phyloP scores from a whole-genome alignment of 2,888 invertebrate species.

The Pandemis corylana region DNA sequence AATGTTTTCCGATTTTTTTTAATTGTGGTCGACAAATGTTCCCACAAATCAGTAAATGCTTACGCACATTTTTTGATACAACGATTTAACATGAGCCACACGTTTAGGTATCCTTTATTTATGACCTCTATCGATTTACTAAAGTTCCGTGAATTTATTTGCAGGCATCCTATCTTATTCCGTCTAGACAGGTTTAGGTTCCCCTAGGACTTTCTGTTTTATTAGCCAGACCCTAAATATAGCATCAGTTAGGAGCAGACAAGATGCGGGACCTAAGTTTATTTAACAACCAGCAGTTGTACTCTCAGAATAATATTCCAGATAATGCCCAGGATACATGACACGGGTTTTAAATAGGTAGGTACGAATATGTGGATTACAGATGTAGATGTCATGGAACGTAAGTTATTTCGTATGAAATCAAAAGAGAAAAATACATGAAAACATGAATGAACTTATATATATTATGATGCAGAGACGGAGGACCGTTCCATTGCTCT shows the following conservation, averaged over 20 bases:
- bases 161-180: slow-evolving; percentile 1
- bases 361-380: no score
- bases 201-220: slow-evolving; percentile 16
- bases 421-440: no score
- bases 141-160: slow-evolving; percentile 6
- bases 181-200: slow-evolving; percentile 23
- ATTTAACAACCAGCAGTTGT: background rate
- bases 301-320: background rate
- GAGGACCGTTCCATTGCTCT: background rate
- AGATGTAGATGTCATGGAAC: no score
- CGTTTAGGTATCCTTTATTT: background rate
- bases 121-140: background rate
- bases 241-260: background rate
- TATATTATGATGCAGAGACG: background rate
- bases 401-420: no score
- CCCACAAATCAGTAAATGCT: background rate
- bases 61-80: background rate
- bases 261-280: background rate
- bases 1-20: no score
- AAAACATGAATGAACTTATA: background rate
- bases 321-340: background rate
- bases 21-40: no score
- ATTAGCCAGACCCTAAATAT: slow-evolving; percentile 14
- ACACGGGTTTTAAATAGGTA: no score
- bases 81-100: background rate